phyloP scores from a whole-genome alignment of 2,888 invertebrate species.

The Pharmacophagus antenor region DNA sequence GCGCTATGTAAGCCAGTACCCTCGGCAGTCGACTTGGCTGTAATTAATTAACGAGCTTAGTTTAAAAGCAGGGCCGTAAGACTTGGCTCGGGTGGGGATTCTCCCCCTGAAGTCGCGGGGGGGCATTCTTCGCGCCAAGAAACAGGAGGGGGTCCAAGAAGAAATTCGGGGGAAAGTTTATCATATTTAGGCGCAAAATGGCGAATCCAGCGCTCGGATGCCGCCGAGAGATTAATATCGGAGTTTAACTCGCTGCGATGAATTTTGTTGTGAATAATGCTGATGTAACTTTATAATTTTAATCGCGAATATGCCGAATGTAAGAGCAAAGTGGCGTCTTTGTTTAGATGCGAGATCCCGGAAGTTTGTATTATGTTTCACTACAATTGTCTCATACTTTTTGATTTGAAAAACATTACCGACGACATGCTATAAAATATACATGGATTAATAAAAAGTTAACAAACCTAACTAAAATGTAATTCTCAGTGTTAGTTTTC shows the following conservation, averaged over 20 bases:
- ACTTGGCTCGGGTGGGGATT: conserved; percentile 63
- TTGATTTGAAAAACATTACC: no score
- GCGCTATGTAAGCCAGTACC: conserved; percentile 72
- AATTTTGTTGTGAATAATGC: conserved; percentile 74
- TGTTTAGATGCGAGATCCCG: conserved; percentile 3
- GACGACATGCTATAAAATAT: no score
- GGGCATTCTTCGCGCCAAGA: conserved; percentile 59
- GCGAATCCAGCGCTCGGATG: conserved; percentile 79
- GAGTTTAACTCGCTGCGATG: conserved; percentile 76
- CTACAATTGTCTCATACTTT: no score
- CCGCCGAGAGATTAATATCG: conserved; percentile 78
- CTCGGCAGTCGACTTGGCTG: conserved; percentile 76
- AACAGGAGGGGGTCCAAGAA: conserved; percentile 60
- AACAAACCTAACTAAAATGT: no score
- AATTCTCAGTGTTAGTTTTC: no score
- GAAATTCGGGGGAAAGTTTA: conserved; percentile 81
- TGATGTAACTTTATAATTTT: conserved; percentile 67
- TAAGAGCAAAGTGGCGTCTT: conserved; percentile 28
- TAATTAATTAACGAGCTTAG: conserved; percentile 83
- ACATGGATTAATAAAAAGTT: no score
- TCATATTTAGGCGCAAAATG: conserved; percentile 81
- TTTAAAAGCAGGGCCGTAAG: conserved; percentile 82
- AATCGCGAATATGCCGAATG: conserved; percentile 40
- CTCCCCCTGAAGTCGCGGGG: conserved; percentile 44
- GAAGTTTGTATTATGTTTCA: not conserved